Conservation (phyloP, 2,888 invertebrate species). For the Rotaria macrura region DNA sequence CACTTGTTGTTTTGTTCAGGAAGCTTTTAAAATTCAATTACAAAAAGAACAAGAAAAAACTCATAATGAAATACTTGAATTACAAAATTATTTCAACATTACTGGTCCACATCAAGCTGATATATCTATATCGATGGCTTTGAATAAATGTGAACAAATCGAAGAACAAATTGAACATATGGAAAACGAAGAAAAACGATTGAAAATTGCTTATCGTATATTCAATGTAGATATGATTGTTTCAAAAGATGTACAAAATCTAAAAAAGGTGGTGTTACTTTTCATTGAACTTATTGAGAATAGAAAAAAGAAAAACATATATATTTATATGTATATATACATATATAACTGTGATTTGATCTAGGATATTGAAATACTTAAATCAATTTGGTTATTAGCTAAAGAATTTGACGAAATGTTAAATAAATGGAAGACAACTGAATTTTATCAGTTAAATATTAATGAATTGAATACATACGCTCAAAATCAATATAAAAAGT, state of each 20-base stretch:
- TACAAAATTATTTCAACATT: background rate
- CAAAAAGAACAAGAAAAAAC: conserved; percentile 4
- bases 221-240: background rate
- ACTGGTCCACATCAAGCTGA: background rate
- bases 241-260: background rate
- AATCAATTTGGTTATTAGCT: conserved; percentile 3
- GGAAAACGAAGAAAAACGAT: conserved; percentile 12
- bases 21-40: background rate
- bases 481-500: background rate
- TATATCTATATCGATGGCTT: background rate
- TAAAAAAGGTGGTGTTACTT: background rate
- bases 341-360: no score
- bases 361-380: background rate
- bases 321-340: no score
- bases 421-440: background rate
- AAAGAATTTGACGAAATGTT: conserved; percentile 2
- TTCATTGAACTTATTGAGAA: no score
- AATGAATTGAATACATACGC: background rate
- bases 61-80: background rate
- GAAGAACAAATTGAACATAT: background rate
- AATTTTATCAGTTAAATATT: background rate
- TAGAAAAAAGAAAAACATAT: no score
- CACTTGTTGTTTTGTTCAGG: background rate
- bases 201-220: background rate
- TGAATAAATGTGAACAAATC: background rate